A percentile compares a stretch with the other conserved stretches of the same genome.
Conservation (phyloP, 2,797 vertebrate genomes). For the Hybognathus amarus region DNA sequence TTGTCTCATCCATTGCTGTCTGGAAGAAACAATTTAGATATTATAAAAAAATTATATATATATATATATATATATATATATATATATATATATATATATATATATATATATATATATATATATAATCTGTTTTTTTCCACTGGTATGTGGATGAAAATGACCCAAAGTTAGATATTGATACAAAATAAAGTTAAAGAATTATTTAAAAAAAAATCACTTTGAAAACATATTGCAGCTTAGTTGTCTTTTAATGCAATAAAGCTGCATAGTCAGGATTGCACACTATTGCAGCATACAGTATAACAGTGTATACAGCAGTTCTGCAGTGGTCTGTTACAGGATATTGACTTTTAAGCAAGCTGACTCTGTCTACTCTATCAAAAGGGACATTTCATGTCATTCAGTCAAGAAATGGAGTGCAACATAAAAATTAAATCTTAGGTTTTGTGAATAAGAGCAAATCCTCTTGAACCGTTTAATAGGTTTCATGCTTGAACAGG, state of each 20-base stretch:
- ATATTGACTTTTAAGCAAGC: conserved; percentile 21
- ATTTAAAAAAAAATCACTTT: not conserved
- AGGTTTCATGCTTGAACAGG: conserved; percentile 55
- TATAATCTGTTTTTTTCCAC: not conserved
- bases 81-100: too few relatives aligned
- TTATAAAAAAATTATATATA: conserved; percentile 11
- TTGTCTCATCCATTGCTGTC: conserved; percentile 2
- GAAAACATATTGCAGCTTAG: not conserved
- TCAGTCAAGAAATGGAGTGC: conserved; percentile 34
- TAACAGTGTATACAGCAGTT: conserved; percentile 11
- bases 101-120: too few relatives aligned
- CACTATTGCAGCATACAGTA: conserved; percentile 40
- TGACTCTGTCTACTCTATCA: conserved; percentile 31
- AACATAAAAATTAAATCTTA: conserved; percentile 56
- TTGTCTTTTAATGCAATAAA: not conserved
- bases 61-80: too few relatives aligned
- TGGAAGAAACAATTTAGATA: conserved; percentile 1
- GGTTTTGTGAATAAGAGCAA: conserved; percentile 54
- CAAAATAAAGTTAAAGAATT: not conserved
- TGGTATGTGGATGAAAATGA: not conserved
- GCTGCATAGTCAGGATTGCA: conserved; percentile 21
- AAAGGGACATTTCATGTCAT: conserved; percentile 37
- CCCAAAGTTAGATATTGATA: not conserved
- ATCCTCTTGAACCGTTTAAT: conserved; percentile 58
- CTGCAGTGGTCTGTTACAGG: conserved; percentile 6